These are phyloP conservation scores for Mactra quadrangularis DNA, from an alignment of 1,140 invertebrate genomes.

Conservation along the genomic window DNA sequence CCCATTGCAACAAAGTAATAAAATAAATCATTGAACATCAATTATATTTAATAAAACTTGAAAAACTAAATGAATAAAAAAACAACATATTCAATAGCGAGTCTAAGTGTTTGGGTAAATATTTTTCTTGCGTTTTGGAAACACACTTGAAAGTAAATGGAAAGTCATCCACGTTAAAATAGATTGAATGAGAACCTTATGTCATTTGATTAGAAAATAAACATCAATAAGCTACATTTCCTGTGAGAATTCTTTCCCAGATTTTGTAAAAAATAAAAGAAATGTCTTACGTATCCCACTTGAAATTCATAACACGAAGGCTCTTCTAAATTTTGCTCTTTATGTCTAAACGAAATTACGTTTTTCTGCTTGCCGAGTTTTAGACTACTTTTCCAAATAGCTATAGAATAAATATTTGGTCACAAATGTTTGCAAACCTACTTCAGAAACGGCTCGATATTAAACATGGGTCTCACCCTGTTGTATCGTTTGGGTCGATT, in stretches of 20 bases:
- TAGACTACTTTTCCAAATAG: neutral
- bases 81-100: no score
- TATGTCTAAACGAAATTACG: slow-evolving; percentile 23
- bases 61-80: no score
- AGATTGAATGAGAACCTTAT: no score
- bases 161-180: no score
- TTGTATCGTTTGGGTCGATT: slow-evolving; percentile 31
- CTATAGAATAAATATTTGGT: slow-evolving; percentile 44
- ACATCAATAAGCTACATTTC: slow-evolving; percentile 3
- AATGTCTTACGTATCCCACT: slow-evolving; percentile 18
- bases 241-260: slow-evolving; percentile 19
- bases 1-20: no score
- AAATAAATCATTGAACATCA: no score
- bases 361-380: neutral
- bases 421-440: slow-evolving; percentile 24
- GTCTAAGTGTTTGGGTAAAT: no score
- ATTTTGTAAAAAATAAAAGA: neutral
- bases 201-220: no score
- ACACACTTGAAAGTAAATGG: no score
- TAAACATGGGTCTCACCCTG: slow-evolving; percentile 10
- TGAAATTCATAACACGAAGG: slow-evolving; percentile 11
- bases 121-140: no score
- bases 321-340: slow-evolving; percentile 1
- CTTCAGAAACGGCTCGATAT: slow-evolving; percentile 37
- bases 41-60: no score